Conservation (phyloP, 2,113 vertebrate genomes). For the Gopherus flavomarginatus region DNA sequence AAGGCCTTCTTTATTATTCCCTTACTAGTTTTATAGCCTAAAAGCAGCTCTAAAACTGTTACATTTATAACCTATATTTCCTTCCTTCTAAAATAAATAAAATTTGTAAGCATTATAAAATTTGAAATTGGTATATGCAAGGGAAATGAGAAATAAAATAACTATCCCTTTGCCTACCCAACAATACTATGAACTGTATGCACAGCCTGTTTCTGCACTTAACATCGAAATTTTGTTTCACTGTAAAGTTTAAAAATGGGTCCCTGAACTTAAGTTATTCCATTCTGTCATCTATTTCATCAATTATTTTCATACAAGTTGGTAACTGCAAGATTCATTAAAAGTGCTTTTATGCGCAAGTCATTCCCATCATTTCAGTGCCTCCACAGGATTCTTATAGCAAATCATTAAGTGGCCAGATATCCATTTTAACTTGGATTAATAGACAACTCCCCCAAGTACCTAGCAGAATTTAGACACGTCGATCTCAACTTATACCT, state of each 20-base stretch:
- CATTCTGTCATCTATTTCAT: not conserved
- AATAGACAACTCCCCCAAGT: constrained; percentile 36
- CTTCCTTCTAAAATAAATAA: not conserved
- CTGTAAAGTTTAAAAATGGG: not conserved
- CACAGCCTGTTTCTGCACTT: not conserved
- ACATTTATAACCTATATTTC: not conserved
- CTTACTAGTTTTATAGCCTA: not conserved
- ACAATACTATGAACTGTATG: not conserved
- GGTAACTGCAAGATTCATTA: constrained; percentile 32
- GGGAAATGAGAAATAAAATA: not conserved
- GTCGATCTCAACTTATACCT: not conserved
- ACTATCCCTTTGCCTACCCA: not conserved
- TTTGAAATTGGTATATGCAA: not conserved
- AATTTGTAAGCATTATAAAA: not conserved
- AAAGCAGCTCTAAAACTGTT: not conserved
- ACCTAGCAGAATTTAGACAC: constrained; percentile 36
- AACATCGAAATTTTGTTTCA: not conserved
- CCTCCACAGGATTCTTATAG: constrained; percentile 36
- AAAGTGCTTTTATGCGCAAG: constrained; percentile 8
- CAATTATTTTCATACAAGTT: not conserved
- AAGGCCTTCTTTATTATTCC: not conserved
- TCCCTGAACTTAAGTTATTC: not conserved
- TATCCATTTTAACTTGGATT: constrained; percentile 53
- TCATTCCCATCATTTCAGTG: constrained; percentile 37
- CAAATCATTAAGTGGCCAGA: constrained; percentile 37